Evolutionary conservation across 2,797 vertebrate genomes (phyloP).

Genomic region (Balearica regulorum): DNA sequence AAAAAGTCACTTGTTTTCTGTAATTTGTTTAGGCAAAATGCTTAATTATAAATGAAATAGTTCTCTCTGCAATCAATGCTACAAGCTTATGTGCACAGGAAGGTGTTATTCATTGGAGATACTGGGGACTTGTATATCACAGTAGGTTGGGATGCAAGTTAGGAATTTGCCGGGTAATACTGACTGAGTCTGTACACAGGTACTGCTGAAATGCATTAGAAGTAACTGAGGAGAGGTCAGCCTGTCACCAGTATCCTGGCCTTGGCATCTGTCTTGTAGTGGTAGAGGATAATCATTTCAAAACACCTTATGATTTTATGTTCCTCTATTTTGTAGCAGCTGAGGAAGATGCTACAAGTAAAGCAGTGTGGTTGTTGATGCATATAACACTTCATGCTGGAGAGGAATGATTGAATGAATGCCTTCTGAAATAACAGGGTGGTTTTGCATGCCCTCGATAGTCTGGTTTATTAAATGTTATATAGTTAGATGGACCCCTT

Average conservation of each 20-base stretch:
- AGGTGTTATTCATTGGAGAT: not conserved
- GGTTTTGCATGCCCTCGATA: not conserved
- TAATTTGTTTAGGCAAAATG: not conserved
- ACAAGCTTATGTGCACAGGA: not conserved
- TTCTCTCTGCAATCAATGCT: not conserved
- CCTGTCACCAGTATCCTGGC: not conserved
- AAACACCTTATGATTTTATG: not conserved
- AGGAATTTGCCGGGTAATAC: not conserved
- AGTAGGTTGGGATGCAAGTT: not conserved
- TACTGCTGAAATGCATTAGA: not conserved
- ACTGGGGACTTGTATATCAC: not conserved
- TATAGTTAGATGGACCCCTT: slow-evolving; percentile 11
- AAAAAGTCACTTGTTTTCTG: not conserved
- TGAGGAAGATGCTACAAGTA: not conserved
- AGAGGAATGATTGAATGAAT: not conserved
- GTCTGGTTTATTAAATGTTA: slow-evolving; percentile 7
- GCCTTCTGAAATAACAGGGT: not conserved
- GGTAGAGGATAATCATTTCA: not conserved
- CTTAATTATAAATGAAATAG: not conserved
- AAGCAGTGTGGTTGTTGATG: not conserved
- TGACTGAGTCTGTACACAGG: not conserved
- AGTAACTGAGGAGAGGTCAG: not conserved
- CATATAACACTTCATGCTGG: not conserved
- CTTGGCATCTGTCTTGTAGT: too few relatives aligned
- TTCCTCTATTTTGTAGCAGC: not conserved